Base-by-base conservation (phyloP, 2,113 vertebrate genomes). In the Telmatochromis bifrenatus region DNA sequence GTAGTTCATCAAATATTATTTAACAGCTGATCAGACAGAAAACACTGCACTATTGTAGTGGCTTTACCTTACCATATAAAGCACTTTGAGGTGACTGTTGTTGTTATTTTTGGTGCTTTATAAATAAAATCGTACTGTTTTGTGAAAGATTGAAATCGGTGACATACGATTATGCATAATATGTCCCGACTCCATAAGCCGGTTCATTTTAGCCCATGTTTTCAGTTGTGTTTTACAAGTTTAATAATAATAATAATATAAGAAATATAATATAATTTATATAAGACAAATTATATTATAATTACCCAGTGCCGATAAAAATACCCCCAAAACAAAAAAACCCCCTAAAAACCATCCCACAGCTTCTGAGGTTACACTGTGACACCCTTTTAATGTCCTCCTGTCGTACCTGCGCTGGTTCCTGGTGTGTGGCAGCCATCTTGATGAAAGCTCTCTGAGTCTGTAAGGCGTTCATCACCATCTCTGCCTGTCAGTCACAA, bases 381-480 rank as follows among this genome's bases (percentile, higher is more conserved):
- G 9, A 70, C n/a, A 26, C 12, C 35, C 35, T 49, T 13, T n/a
- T 39, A 60, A 65, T 21, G 73, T 55, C 65, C 10, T 33, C 3
- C 6, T 62, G 51, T 65, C 28, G 3, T 97, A 99, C 98, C 98
- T 99, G 94, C 56, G 97, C 95, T 86, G 99, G 99, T 91, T 98
- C 96, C 94, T 98, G 98, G 94, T 98, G 97, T 8, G 96, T 97
- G 49, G 96, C 96, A 14, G 97, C 97, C 96, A 98, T 96, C 91
- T 97, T 94, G 75, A 99, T 96, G 94, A 99, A 99, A 53, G 91
- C 90, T 90, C 97, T 97, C 93, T 98, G 97, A 0, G 97, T 97
- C 93, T 98, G 97, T 94, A 99, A 97, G 88, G 98, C 98, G 1
- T 94, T 94, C 55, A 96, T 96, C 56, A 99, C 97, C 98, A 99